Base-by-base conservation (phyloP, 2,797 vertebrate genomes). In the Lithobates sylvaticus region DNA sequence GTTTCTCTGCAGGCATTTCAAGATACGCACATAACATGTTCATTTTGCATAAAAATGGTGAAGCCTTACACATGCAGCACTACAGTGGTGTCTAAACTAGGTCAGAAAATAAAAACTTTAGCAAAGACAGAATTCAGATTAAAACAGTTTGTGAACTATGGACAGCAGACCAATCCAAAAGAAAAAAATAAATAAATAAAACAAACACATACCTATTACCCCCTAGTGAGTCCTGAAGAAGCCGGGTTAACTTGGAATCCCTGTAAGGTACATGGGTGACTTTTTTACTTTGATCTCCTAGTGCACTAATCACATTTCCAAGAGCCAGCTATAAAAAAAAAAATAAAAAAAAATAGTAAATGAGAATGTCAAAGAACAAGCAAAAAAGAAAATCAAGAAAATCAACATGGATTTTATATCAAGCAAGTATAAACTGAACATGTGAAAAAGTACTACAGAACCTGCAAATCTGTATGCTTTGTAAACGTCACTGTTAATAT, bases 241-340 rank as follows among this genome's bases (percentile, higher is more conserved):
- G 94, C 26, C 98, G 95, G 3, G 98, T 99, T 89, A 99, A 95
- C 89, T 99, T 99, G 75, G 98, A 99, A 89, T 99, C 98, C 91
- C 98, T 95, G 88, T 99, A 99, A 84, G 98, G 98, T 87, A 99
- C 98, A 0, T 99, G 98, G 44, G 95, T 96, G 85, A 96, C 96
- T 81, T 96, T 97, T 90, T 98, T 99, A 90, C 97, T 97, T 89
- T 97, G 94, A 92, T 99, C 98, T 88, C 98, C 98, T 88, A 99
- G 89, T n/a, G 98, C 98, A 70, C 98, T 99, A 93, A 99, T 99
- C 69, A 99, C 98, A 58, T 99, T 99, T 86, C 98, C 98, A 91
- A 99, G 93, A 71, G 98, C 98, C 36, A 99, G 92, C 98, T 99
- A 86, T 69, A 88, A 93, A 32, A 32, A 32, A 32, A 3, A 32